phyloP scores from a whole-genome alignment of 2,113 vertebrate species.

The Peromyscus maniculatus region DNA sequence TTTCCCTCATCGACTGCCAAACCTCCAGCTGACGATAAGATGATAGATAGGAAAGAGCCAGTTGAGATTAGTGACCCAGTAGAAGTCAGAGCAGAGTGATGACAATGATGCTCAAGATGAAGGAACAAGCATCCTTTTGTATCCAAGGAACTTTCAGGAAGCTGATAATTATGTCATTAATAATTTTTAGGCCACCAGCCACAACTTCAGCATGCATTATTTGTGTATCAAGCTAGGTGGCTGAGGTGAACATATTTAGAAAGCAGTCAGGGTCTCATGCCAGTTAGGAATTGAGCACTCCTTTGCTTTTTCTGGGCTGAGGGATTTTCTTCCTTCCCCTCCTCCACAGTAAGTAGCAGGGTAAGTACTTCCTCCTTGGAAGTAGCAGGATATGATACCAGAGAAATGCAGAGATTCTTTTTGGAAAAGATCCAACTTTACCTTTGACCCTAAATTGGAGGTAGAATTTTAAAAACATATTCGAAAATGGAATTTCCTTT shows the following conservation, averaged over 20 bases:
- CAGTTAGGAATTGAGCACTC: not conserved
- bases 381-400: not conserved
- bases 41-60: slow-evolving; percentile 45
- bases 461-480: not conserved
- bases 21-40: slow-evolving; percentile 55
- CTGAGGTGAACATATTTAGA: slow-evolving; percentile 4
- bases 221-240: slow-evolving; percentile 41
- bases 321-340: not conserved
- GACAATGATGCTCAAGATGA: slow-evolving; percentile 70
- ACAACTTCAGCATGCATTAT: not conserved
- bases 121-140: slow-evolving; percentile 34
- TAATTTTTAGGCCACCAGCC: slow-evolving; percentile 47
- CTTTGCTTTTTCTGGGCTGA: not conserved
- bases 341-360: not conserved
- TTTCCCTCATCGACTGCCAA: slow-evolving; percentile 60
- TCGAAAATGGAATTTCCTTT: slow-evolving; percentile 39
- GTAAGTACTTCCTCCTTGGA: not conserved
- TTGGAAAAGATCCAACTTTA: not conserved
- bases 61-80: slow-evolving; percentile 45
- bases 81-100: slow-evolving; percentile 45
- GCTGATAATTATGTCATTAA: slow-evolving; percentile 30
- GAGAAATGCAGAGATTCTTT: not conserved
- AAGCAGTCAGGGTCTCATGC: not conserved
- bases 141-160: slow-evolving; percentile 20
- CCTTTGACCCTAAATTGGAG: slow-evolving; percentile 37